Evolutionary conservation across 1,140 invertebrate species (phyloP).

Genomic region (Drosophila ogumai): DNA sequence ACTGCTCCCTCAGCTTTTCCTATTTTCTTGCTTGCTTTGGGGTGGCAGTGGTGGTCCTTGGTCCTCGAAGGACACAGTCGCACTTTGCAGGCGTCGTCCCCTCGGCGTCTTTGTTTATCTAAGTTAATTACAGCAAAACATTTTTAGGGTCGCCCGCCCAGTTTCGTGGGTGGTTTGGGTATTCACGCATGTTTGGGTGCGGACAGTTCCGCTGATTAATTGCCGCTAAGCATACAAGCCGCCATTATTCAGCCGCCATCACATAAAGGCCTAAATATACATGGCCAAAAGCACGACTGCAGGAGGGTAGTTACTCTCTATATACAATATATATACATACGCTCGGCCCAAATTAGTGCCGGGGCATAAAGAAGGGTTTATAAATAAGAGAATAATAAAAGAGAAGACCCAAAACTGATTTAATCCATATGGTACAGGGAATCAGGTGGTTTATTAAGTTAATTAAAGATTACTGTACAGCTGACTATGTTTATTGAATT

Average conservation of each 20-base stretch:
- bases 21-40: not conserved
- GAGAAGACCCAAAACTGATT: not conserved
- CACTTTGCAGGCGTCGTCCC: conserved; percentile 51
- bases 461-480: not conserved
- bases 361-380: not conserved
- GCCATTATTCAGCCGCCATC: conserved; percentile 66
- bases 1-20: not conserved
- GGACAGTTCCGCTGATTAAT: conserved; percentile 82
- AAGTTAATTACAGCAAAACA: conserved; percentile 83
- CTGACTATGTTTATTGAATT: not conserved
- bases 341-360: not conserved
- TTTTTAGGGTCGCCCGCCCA: conserved; percentile 65
- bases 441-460: not conserved
- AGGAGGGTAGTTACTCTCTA: conserved; percentile 22
- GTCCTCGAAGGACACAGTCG: conserved; percentile 35
- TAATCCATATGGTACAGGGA: not conserved
- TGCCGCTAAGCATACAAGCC: conserved; percentile 76
- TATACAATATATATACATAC: not conserved
- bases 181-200: conserved; percentile 78
- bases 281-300: conserved; percentile 1
- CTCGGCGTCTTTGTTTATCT: conserved; percentile 72
- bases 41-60: conserved; percentile 4
- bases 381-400: not conserved
- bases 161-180: conserved; percentile 32
- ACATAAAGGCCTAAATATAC: conserved; percentile 55